phyloP scores from a whole-genome alignment of 1,140 invertebrate genomes.

The Drosophila pseudoananassae region DNA sequence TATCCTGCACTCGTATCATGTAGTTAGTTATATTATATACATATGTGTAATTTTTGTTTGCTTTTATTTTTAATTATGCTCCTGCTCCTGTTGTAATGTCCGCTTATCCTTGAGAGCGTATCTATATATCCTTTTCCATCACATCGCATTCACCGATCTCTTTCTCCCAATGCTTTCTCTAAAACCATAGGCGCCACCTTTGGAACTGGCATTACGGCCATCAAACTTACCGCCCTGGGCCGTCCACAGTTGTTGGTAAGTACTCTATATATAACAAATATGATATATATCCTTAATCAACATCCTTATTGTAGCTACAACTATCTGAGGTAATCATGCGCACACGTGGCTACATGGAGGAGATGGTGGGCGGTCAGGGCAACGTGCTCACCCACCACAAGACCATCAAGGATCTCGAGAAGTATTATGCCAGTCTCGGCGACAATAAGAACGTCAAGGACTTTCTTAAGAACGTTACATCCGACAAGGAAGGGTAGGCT shows the following conservation, averaged over 20 bases:
- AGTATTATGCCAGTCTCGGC: constrained; percentile 92
- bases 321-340: constrained; percentile 98
- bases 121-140: constrained; percentile 11
- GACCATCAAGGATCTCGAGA: constrained; percentile 93
- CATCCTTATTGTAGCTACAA: constrained; percentile 89
- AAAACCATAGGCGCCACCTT: constrained; percentile 91
- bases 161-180: constrained; percentile 75
- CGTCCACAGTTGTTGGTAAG: constrained; percentile 96
- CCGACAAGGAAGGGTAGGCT: constrained; percentile 93
- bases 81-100: neutral
- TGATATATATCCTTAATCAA: neutral
- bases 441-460: constrained; percentile 91
- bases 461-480: constrained; percentile 96
- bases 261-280: no score
- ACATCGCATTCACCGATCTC: constrained; percentile 46
- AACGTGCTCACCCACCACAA: constrained; percentile 93
- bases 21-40: constrained; percentile 15
- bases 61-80: neutral
- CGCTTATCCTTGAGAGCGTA: constrained; percentile 5
- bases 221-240: constrained; percentile 98
- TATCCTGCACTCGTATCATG: neutral
- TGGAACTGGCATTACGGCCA: constrained; percentile 97
- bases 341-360: constrained; percentile 95
- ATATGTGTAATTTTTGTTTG: neutral
- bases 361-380: constrained; percentile 92